Percentiles rank a stretch among this genome's conserved stretches.
Evolutionary conservation across 2,113 vertebrate species (phyloP).

Genomic region (Thomomys bottae): DNA sequence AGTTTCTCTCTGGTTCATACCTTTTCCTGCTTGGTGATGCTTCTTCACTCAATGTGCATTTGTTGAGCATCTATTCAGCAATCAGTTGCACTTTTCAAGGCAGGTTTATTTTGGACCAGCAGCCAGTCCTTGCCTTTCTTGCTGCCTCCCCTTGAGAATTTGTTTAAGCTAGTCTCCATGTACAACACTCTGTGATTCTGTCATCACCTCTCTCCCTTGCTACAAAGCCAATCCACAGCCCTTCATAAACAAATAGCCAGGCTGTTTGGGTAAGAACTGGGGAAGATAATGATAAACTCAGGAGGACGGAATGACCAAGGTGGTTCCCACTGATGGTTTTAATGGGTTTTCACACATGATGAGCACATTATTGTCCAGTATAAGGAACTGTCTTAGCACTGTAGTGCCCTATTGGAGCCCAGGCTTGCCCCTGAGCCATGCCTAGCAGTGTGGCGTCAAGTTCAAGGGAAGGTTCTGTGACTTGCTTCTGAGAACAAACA

Average conservation of each 20-base stretch:
- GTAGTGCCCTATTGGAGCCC: conserved; percentile 4
- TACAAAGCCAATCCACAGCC: conserved; percentile 50
- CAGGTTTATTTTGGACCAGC: conserved; percentile 24
- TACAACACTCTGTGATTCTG: conserved; percentile 56
- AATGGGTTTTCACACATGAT: conserved; percentile 30
- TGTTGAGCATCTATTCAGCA: conserved; percentile 26
- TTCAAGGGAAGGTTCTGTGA: background rate
- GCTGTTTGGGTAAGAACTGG: conserved; percentile 81
- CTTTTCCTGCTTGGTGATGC: background rate
- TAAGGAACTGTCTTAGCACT: conserved; percentile 63
- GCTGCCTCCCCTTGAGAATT: conserved; percentile 17
- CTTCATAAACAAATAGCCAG: conserved; percentile 78
- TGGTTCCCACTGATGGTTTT: conserved; percentile 62
- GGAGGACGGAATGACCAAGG: conserved; percentile 62
- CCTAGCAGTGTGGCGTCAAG: background rate
- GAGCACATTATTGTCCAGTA: conserved; percentile 64
- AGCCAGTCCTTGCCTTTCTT: background rate
- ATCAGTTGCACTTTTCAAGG: background rate
- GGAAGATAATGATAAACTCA: conserved; percentile 76
- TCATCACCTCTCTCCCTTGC: conserved; percentile 61
- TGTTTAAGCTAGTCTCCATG: conserved; percentile 51
- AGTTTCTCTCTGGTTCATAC: background rate
- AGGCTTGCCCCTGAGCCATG: background rate
- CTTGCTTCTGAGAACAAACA: conserved; percentile 46
- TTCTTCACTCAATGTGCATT: background rate